Conservation (phyloP, 2,113 vertebrate species). For the Mohoua ochrocephala region DNA sequence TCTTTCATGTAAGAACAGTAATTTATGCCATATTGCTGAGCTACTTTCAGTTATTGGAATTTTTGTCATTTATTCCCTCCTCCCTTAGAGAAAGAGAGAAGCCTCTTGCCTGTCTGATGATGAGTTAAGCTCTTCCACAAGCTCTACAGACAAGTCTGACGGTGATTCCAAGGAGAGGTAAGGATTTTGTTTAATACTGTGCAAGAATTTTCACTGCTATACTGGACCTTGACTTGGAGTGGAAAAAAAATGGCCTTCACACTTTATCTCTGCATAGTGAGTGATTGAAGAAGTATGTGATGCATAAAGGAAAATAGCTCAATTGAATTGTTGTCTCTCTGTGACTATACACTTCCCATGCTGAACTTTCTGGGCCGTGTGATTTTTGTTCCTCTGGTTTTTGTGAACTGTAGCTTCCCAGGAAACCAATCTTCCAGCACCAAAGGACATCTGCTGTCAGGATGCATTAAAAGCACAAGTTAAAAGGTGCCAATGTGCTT, state of each 20-base stretch:
- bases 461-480: background rate
- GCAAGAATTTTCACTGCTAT: background rate
- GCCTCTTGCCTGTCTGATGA: constrained; percentile 76
- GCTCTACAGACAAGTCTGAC: constrained; percentile 90
- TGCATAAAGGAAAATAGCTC: background rate
- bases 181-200: constrained; percentile 21
- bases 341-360: background rate
- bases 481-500: background rate
- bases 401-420: background rate
- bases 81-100: constrained; percentile 52
- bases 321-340: background rate
- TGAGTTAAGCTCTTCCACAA: constrained; percentile 88
- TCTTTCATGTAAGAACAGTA: background rate
- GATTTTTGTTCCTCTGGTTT: background rate
- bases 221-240: background rate
- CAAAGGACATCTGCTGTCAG: background rate
- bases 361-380: background rate
- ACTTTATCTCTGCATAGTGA: background rate
- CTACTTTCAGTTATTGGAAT: background rate
- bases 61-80: background rate
- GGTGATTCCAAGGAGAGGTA: constrained; percentile 84
- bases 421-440: background rate
- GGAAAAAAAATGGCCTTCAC: background rate
- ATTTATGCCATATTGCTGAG: background rate
- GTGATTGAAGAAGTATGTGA: background rate